Percentiles rank a stretch among this genome's conserved stretches.
phyloP scores from a whole-genome alignment of 2,797 vertebrate species.

The Poeciliopsis paucimaculata region DNA sequence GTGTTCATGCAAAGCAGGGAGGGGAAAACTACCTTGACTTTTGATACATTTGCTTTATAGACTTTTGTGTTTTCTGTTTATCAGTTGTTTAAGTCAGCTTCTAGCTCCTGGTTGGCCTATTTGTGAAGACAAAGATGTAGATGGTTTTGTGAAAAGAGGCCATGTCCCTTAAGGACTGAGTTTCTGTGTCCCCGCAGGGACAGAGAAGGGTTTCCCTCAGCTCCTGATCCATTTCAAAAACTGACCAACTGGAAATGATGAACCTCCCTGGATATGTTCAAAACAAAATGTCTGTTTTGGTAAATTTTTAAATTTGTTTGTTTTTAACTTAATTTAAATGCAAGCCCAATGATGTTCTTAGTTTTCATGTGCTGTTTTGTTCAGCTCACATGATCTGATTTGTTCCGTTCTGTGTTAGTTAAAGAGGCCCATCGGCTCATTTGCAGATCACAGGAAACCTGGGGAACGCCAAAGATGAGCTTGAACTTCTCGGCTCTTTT shows the following conservation, averaged over 20 bases:
- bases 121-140: constrained; percentile 36
- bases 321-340: not conserved
- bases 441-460: constrained; percentile 14
- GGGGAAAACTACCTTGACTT: not conserved
- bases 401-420: constrained; percentile 1
- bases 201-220: constrained; percentile 16
- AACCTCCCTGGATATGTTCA: constrained; percentile 26
- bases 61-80: not conserved
- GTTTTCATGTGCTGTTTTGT: not conserved
- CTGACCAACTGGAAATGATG: constrained; percentile 34
- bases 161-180: constrained; percentile 20
- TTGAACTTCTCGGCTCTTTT: constrained; percentile 36
- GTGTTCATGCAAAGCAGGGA: not conserved
- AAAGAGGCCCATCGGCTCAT: constrained; percentile 8
- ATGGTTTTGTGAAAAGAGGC: constrained; percentile 33
- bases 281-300: constrained; percentile 16
- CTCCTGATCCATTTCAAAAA: constrained; percentile 45
- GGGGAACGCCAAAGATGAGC: constrained; percentile 44
- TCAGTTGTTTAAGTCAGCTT: constrained; percentile 4
- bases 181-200: constrained; percentile 26
- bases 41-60: constrained; percentile 9
- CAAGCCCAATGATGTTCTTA: not conserved
- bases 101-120: constrained; percentile 28
- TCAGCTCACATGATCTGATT: constrained; percentile 16
- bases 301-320: not conserved